A percentile compares a stretch with the other conserved stretches of the same genome.
phyloP scores from a whole-genome alignment of 2,113 vertebrate species.

The Tachycineta bicolor region DNA sequence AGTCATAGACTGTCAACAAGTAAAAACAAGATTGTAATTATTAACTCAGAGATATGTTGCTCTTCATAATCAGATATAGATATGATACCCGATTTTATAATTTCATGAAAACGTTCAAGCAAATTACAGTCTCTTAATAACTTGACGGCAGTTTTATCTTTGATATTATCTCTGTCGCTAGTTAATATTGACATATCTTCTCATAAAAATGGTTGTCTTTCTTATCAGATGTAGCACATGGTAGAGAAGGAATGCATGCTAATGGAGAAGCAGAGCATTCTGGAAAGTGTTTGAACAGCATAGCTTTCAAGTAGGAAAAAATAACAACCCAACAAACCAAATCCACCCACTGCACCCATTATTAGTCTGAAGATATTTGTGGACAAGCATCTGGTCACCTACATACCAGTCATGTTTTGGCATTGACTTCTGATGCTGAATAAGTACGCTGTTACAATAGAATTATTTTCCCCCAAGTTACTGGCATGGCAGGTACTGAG shows the following conservation, averaged over 20 bases:
- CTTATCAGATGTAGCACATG: not conserved
- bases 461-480: not conserved
- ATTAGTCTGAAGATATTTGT: not conserved
- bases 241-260: not conserved
- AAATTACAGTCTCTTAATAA: conserved; percentile 56
- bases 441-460: not conserved
- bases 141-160: conserved; percentile 4
- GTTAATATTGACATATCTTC: conserved; percentile 39
- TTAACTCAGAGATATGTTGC: conserved; percentile 30
- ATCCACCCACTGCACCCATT: not conserved
- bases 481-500: not conserved
- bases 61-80: conserved; percentile 45
- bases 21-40: conserved; percentile 53
- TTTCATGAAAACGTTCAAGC: conserved; percentile 33
- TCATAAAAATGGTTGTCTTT: conserved; percentile 5
- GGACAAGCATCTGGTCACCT: not conserved
- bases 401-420: not conserved
- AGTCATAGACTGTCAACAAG: conserved; percentile 59
- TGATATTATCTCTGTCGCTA: conserved; percentile 22
- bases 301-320: not conserved
- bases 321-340: not conserved
- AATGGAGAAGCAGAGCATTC: not conserved
- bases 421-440: not conserved
- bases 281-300: not conserved
- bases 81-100: conserved; percentile 40